Conservation (phyloP, 1,140 invertebrate genomes). For the Daktulosphaira vitifoliae region DNA sequence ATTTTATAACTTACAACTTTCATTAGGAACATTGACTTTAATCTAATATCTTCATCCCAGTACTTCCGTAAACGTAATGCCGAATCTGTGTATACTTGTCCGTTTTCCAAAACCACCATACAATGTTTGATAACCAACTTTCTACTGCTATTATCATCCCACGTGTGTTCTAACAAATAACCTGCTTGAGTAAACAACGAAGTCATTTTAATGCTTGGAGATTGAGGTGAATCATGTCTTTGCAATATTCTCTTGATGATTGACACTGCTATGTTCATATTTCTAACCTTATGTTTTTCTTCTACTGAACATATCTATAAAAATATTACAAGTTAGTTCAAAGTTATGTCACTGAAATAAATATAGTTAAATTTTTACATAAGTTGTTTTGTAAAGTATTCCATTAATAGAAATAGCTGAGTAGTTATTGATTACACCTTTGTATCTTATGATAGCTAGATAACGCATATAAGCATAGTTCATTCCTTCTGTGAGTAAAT, state of each 20-base stretch:
- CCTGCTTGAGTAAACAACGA: constrained; percentile 4
- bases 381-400: constrained; percentile 6
- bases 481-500: constrained; percentile 11
- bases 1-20: not conserved
- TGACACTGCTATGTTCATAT: not conserved
- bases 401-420: constrained; percentile 7
- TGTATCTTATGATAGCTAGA: constrained; percentile 8
- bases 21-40: not conserved
- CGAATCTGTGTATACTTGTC: not conserved
- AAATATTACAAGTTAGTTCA: not conserved
- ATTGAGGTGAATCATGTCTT: not conserved
- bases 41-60: not conserved
- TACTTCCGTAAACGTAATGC: not conserved
- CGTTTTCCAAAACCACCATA: not conserved
- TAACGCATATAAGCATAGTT: constrained; percentile 2
- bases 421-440: constrained; percentile 4
- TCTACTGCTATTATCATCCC: not conserved
- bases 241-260: constrained; percentile 2
- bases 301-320: constrained; percentile 3
- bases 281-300: not conserved
- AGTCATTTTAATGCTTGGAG: not conserved
- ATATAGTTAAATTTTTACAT: not conserved
- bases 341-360: too few relatives aligned
- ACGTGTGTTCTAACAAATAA: constrained; percentile 13
- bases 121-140: not conserved